These are phyloP conservation scores for Parazoanthus swiftii DNA, from an alignment of 92 coral and sea anemone species.

Conservation along the genomic window DNA sequence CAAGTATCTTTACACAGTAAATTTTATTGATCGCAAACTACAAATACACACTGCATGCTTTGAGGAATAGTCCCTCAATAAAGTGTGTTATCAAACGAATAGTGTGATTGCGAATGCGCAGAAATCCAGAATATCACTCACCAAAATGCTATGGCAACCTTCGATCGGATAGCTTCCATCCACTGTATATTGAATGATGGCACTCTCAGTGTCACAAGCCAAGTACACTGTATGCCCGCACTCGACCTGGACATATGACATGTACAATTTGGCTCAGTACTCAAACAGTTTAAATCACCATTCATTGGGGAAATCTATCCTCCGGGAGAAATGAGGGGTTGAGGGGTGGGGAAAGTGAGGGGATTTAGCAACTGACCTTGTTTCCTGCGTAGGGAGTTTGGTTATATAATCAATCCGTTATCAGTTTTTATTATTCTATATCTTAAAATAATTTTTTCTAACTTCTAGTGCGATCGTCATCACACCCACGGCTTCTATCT, in stretches of 20 bases:
- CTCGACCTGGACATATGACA: conserved; percentile 54
- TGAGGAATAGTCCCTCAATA: background rate
- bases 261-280: background rate
- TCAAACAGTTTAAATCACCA: background rate
- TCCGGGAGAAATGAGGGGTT: no score
- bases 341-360: no score
- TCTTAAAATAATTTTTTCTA: no score
- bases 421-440: no score
- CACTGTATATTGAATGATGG: conserved; percentile 61
- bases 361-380: no score
- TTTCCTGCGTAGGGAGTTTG: no score
- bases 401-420: no score
- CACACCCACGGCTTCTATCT: no score
- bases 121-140: conserved; percentile 1
- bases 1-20: background rate
- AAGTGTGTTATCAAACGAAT: background rate
- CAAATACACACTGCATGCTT: background rate
- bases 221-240: conserved; percentile 60
- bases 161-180: conserved; percentile 65
- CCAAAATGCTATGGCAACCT: conserved; percentile 38
- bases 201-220: conserved; percentile 55
- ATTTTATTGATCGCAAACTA: no score
- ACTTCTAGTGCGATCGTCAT: no score
- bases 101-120: background rate
- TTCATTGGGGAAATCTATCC: no score